Evolutionary conservation across 2,797 vertebrate genomes (phyloP).

Genomic region (Cossypha caffra): DNA sequence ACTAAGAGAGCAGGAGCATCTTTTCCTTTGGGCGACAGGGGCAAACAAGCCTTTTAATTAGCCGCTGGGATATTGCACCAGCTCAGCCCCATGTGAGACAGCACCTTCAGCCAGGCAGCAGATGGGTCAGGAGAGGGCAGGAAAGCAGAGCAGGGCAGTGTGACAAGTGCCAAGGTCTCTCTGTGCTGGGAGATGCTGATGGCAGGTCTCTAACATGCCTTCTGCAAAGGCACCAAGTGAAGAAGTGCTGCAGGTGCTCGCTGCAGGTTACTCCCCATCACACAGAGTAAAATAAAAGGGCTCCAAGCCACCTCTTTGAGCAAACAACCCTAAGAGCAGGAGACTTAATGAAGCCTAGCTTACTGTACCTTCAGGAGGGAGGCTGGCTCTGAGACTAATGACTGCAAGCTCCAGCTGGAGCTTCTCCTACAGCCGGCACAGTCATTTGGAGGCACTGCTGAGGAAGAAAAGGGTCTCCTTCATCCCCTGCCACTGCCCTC

Average conservation of each 20-base stretch:
- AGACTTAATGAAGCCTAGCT: slow-evolving; percentile 18
- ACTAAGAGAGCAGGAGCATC: not conserved
- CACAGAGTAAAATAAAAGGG: not conserved
- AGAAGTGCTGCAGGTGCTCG: not conserved
- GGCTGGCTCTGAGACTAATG: not conserved
- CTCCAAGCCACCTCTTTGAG: not conserved
- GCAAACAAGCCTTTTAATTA: not conserved
- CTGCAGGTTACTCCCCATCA: not conserved
- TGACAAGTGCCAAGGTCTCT: not conserved
- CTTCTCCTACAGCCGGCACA: not conserved
- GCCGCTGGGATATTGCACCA: not conserved
- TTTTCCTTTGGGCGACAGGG: not conserved
- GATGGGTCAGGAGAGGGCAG: not conserved
- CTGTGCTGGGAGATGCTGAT: not conserved
- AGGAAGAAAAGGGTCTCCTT: not conserved
- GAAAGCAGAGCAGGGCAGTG: not conserved
- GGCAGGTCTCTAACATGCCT: not conserved
- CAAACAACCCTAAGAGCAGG: not conserved
- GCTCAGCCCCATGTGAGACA: not conserved
- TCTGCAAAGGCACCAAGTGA: not conserved
- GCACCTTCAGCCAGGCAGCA: not conserved
- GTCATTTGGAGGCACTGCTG: not conserved
- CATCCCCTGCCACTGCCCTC: not conserved
- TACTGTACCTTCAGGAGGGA: not conserved
- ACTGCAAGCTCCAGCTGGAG: not conserved